A percentile compares a stretch with the other conserved stretches of the same genome.
Conservation (phyloP, 2,797 vertebrate species). For the Argentina silus region DNA sequence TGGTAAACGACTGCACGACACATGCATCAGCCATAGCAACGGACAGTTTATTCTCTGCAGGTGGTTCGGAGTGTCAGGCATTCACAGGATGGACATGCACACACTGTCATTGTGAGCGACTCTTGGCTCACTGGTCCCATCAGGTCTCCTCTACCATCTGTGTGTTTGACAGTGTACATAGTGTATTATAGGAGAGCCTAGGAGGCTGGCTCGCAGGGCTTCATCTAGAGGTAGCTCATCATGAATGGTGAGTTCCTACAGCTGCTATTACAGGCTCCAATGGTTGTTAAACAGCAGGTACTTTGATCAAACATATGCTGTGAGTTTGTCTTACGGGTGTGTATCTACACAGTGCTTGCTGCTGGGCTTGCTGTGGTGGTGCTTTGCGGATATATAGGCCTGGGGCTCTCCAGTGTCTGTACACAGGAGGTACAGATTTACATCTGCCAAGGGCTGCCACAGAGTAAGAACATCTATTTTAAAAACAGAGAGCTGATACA, state of each 20-base stretch:
- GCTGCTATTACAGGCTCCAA: slow-evolving; percentile 10
- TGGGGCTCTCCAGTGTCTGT: slow-evolving; percentile 35
- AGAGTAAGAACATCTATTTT: slow-evolving; percentile 53
- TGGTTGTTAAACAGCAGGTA: background rate
- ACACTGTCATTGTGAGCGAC: no score
- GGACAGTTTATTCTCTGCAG: slow-evolving; percentile 49
- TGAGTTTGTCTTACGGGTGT: background rate
- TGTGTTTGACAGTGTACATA: background rate
- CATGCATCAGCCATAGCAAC: slow-evolving; percentile 58
- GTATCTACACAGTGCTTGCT: slow-evolving; percentile 25
- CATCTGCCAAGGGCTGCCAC: slow-evolving; percentile 62
- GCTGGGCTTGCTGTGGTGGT: slow-evolving; percentile 42
- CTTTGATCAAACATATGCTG: background rate
- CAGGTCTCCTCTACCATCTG: background rate
- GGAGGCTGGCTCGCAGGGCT: background rate
- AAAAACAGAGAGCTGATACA: background rate
- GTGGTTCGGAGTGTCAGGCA: slow-evolving; percentile 37
- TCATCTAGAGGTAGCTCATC: slow-evolving; percentile 2
- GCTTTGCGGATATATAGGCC: slow-evolving; percentile 28
- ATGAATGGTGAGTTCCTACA: slow-evolving; percentile 69
- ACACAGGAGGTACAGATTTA: background rate
- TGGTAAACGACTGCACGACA: slow-evolving; percentile 34
- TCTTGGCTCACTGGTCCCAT: background rate
- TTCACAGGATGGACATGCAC: slow-evolving; percentile 18
- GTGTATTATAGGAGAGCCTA: background rate